Conservation (phyloP, 53 echinoderm and acorn worm species). For the Apostichopus leukothele region DNA sequence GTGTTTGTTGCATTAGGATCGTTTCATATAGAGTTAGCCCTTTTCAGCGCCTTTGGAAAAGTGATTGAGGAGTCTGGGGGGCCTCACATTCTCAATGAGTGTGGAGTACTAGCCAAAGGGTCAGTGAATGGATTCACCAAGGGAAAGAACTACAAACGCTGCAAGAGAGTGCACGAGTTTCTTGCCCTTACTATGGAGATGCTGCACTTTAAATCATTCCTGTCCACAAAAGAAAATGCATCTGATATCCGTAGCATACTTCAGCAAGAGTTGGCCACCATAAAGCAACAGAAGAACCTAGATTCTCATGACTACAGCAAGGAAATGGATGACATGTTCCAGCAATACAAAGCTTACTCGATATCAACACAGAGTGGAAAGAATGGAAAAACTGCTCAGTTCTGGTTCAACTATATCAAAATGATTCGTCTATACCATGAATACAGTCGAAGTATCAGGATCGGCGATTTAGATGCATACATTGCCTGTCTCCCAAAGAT, state of each 20-base stretch:
- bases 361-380: slow-evolving; percentile 4
- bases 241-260: background rate
- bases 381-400: slow-evolving; percentile 41
- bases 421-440: slow-evolving; percentile 41
- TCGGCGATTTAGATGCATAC: background rate
- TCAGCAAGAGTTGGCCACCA: background rate
- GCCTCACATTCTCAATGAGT: slow-evolving; percentile 32
- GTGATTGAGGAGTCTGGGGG: slow-evolving; percentile 20
- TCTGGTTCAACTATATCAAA: slow-evolving; percentile 32
- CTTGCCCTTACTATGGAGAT: slow-evolving; percentile 30
- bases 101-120: slow-evolving; percentile 29
- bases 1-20: slow-evolving; percentile 36
- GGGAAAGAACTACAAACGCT: slow-evolving; percentile 37
- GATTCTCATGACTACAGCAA: slow-evolving; percentile 19
- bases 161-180: slow-evolving; percentile 25
- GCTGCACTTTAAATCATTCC: slow-evolving; percentile 15
- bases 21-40: slow-evolving; percentile 35
- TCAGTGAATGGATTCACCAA: slow-evolving; percentile 30
- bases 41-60: slow-evolving; percentile 24
- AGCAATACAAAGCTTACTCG: slow-evolving; percentile 16
- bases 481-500: background rate
- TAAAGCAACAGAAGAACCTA: slow-evolving; percentile 12
- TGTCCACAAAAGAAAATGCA: slow-evolving; percentile 6
- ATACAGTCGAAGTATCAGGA: slow-evolving; percentile 27
- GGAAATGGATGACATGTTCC: slow-evolving; percentile 30